These are phyloP conservation scores for Pemphigus obesinymphae DNA, from an alignment of 1,140 invertebrate species.

Conservation along the genomic window DNA sequence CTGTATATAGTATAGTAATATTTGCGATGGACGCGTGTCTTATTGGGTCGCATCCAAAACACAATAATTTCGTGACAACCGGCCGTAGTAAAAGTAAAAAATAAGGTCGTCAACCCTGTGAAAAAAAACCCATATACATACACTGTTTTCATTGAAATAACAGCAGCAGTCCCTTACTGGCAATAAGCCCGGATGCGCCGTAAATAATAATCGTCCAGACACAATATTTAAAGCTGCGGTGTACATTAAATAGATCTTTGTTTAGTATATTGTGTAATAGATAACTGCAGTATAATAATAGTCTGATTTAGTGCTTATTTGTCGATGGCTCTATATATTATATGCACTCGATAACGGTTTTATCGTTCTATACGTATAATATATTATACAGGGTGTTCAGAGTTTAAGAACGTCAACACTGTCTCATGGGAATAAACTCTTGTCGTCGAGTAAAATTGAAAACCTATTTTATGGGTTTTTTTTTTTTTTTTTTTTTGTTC, in stretches of 20 bases:
- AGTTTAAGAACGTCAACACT: too few relatives aligned
- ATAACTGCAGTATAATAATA: not conserved
- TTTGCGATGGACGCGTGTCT: not conserved
- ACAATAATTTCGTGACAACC: not conserved
- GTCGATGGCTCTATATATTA: too few relatives aligned
- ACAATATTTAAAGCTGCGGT: not conserved
- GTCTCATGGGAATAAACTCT: not conserved
- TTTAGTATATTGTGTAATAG: not conserved
- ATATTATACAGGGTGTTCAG: too few relatives aligned
- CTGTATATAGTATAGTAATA: too few relatives aligned
- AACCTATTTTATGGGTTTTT: too few relatives aligned
- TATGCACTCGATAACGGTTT: not conserved
- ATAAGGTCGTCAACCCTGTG: constrained; percentile 1
- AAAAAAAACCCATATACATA: not conserved
- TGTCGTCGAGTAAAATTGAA: too few relatives aligned
- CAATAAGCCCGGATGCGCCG: not conserved
- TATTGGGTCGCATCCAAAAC: not conserved
- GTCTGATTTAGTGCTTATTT: not conserved
- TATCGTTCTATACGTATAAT: not conserved
- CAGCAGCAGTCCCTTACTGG: not conserved
- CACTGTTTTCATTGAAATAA: not conserved
- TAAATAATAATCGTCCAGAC: constrained; percentile 19
- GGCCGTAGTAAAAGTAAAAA: not conserved
- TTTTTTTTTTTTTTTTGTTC: too few relatives aligned
- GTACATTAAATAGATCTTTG: not conserved